Percentiles rank a stretch among this genome's conserved stretches.
Conservation (phyloP, 2,797 vertebrate species). For the Alexandromys oeconomus region DNA sequence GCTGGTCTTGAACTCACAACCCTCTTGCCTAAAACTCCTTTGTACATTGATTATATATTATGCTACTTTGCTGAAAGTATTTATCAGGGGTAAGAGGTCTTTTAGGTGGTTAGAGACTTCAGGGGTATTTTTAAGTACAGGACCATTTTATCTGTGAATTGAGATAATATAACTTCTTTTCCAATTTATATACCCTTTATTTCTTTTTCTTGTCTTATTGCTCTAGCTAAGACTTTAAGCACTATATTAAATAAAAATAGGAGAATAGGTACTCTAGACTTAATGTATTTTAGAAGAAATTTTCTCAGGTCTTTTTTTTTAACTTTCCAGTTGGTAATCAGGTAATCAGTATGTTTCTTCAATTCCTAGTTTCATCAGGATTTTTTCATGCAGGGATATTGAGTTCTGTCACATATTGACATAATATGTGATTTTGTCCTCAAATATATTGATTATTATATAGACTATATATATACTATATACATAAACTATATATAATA, state of each 20-base stretch:
- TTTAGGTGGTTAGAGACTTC: not conserved
- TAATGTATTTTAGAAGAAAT: not conserved
- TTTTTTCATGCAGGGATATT: not conserved
- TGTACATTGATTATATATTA: not conserved
- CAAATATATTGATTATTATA: not conserved
- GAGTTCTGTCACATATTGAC: not conserved
- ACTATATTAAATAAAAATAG: not conserved
- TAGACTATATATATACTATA: not conserved
- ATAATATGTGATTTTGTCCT: not conserved
- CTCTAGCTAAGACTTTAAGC: not conserved
- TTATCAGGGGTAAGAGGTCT: not conserved
- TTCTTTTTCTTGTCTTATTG: not conserved
- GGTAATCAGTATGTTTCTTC: not conserved
- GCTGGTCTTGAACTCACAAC: not conserved
- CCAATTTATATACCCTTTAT: not conserved
- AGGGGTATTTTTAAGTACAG: not conserved
- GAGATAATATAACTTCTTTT: not conserved
- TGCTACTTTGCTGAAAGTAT: not conserved
- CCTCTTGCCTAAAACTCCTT: not conserved
- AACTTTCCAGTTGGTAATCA: not conserved
- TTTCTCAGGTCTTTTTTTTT: not conserved
- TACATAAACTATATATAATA: not conserved
- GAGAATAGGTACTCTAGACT: not conserved
- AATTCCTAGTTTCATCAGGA: not conserved
- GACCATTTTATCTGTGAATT: not conserved